Evolutionary conservation across 2,113 vertebrate genomes (phyloP), one percentile per base, ranked within the genome.

Genomic region (Motacilla tschutschensis): DNA sequence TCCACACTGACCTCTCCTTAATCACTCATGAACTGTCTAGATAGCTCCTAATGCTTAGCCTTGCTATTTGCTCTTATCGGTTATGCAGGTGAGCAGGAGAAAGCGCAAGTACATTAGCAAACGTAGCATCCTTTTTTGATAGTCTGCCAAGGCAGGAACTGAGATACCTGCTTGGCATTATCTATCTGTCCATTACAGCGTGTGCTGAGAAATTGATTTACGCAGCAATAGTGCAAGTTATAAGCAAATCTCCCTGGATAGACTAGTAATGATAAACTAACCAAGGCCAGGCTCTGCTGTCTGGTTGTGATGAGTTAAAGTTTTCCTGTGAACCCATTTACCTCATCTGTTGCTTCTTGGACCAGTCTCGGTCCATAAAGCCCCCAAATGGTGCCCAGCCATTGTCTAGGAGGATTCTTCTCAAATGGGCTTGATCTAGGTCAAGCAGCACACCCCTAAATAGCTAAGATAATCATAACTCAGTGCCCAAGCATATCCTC

Each of bases 341-440:
- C 20, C 19, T 67, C 2, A 0, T 38, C 14, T 44, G 16, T 36
- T 80, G 19, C 41, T 62, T 64, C 5, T 66, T 36, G 19, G 44
- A 63, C 13, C 33, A 47, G 36, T 38, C 28, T 43, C 51, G 5
- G 10, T 51, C 33, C 25, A 5, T 53, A 13, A 73, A 80, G 8
- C 3, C 17, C 31, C 18, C 1, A 11, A 14, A 47, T 17, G 20
- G 46, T 55, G 41, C 22, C 9, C 1, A 2, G 13, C 24, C 3
- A 1, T 33, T 46, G 36, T 29, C 15, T 17, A 33, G 26, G 35
- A 72, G 35, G 53, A 15, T 63, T 47, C 41, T 55, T 66, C 43
- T 54, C 12, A 18, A 62, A 62, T 2, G 3, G 22, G 6, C 51
- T 74, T 26, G 41, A 63, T 28, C 8, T 22, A 46, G 36, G 33